phyloP scores from a whole-genome alignment of 2,797 vertebrate species.

The Lindbergichthys nudifrons region DNA sequence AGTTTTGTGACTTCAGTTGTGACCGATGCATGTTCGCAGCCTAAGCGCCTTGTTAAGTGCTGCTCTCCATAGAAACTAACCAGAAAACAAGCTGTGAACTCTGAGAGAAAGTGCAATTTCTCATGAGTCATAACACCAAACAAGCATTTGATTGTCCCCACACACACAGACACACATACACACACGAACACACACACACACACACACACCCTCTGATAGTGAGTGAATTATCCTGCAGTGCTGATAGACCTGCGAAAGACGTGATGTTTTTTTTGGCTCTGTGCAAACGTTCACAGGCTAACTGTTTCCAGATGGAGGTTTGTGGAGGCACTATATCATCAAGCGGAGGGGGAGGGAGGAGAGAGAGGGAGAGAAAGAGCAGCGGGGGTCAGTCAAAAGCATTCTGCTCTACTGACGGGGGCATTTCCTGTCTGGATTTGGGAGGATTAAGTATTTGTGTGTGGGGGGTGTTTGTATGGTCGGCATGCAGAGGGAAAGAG shows the following conservation, averaged over 20 bases:
- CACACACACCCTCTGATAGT: constrained; percentile 16
- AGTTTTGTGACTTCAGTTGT: too few species aligned
- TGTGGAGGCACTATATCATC: constrained; percentile 68
- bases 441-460: constrained; percentile 74
- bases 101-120: constrained; percentile 11
- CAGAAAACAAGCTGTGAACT: constrained; percentile 19
- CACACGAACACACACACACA: too few species aligned
- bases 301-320: constrained; percentile 79
- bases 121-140: constrained; percentile 45
- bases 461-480: constrained; percentile 51
- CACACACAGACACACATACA: too few species aligned
- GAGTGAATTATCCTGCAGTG: constrained; percentile 13
- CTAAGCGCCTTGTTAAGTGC: not conserved
- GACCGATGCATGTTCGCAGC: too few species aligned
- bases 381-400: constrained; percentile 75
- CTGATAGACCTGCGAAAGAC: constrained; percentile 53
- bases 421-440: constrained; percentile 81
- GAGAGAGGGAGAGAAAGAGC: constrained; percentile 25
- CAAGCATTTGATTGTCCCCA: constrained; percentile 20
- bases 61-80: constrained; percentile 9
- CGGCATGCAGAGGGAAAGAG: constrained; percentile 47
- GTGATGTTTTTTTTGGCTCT: constrained; percentile 67
- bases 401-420: constrained; percentile 78
- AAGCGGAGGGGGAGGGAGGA: constrained; percentile 42
- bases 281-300: constrained; percentile 68